Evolutionary conservation across 2,113 vertebrate species (phyloP).

Genomic region (Oncorhynchus gorbuscha): DNA sequence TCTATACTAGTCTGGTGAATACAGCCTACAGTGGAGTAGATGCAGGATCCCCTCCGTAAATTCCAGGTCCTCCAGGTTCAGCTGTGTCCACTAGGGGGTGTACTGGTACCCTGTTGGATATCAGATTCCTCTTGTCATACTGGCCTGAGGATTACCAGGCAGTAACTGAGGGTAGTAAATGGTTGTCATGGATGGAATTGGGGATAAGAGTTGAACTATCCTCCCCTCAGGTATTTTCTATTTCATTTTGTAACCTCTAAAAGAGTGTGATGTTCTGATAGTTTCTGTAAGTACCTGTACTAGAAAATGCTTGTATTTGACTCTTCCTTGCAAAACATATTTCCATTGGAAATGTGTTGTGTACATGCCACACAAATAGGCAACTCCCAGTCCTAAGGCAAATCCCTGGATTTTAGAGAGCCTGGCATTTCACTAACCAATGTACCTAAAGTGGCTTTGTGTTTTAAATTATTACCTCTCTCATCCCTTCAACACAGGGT

Average conservation of each 20-base stretch:
- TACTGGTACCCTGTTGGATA: conserved; percentile 42
- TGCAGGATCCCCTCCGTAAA: neutral
- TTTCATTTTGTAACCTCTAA: neutral
- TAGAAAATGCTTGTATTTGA: neutral
- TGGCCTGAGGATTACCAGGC: neutral
- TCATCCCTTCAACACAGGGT: conserved; percentile 27
- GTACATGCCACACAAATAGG: neutral
- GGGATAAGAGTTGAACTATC: neutral
- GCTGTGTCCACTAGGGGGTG: conserved; percentile 57
- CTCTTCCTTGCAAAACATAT: neutral
- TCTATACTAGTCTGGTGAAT: neutral
- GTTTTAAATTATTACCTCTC: conserved; percentile 20
- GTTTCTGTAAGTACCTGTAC: neutral
- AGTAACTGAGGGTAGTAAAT: neutral
- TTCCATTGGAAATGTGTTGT: neutral
- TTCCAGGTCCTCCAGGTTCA: conserved; percentile 41
- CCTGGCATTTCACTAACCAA: conserved; percentile 6
- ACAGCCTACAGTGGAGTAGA: neutral
- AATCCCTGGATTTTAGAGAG: conserved; percentile 36
- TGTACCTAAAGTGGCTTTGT: conserved; percentile 1
- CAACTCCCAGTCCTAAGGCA: conserved; percentile 3
- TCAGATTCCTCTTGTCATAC: neutral
- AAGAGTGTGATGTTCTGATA: neutral
- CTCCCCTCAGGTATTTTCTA: neutral
- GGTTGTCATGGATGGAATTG: neutral